phyloP scores from a whole-genome alignment of 1,140 invertebrate species.

The Ridgeia piscesae region DNA sequence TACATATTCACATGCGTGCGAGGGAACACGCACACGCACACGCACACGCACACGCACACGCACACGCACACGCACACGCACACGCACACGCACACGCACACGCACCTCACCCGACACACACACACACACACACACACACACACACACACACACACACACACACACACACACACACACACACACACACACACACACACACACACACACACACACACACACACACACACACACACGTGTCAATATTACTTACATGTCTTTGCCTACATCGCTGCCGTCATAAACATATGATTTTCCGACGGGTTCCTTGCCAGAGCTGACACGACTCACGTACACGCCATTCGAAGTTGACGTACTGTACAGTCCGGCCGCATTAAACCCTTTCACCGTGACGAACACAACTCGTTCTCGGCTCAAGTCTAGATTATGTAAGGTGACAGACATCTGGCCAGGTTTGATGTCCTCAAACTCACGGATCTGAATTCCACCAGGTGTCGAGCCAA shows the following conservation, averaged over 20 bases:
- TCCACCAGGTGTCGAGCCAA: not conserved
- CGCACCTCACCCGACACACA: too few relatives aligned
- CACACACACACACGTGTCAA: not conserved
- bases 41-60: not conserved
- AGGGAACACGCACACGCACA: not conserved
- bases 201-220: not conserved
- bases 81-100: too few relatives aligned
- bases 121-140: not conserved
- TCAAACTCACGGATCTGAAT: not conserved
- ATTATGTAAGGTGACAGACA: not conserved
- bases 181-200: not conserved
- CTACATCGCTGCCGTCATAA: not conserved
- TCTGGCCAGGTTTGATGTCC: not conserved
- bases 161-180: too few relatives aligned
- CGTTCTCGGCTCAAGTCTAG: conserved; percentile 18
- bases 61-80: not conserved
- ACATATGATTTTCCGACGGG: conserved; percentile 29
- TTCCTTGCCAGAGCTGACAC: not conserved
- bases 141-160: too few relatives aligned
- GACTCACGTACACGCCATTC: not conserved
- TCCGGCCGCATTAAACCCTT: not conserved
- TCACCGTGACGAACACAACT: conserved; percentile 11
- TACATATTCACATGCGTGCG: too few relatives aligned
- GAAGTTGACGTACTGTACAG: not conserved
- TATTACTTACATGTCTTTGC: too few relatives aligned